These are phyloP conservation scores for Drymonia ruficornis DNA, from an alignment of 2,888 invertebrate genomes.

Conservation along the genomic window DNA sequence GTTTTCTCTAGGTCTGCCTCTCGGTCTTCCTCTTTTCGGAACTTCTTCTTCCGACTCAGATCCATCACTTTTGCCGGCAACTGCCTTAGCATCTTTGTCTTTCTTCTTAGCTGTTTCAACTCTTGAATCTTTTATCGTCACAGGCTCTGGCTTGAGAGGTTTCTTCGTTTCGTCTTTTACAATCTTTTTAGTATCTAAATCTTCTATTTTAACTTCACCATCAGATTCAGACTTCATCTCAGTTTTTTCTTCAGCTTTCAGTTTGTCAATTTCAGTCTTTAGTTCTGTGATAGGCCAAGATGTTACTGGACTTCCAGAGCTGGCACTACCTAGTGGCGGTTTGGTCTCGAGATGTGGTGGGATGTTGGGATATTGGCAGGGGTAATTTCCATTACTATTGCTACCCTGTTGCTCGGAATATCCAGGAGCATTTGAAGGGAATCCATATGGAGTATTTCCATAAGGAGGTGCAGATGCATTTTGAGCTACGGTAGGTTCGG, in stretches of 20 bases:
- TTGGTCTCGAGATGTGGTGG: slow-evolving; percentile 69
- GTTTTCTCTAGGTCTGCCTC: slow-evolving; percentile 59
- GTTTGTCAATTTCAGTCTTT: slow-evolving; percentile 74
- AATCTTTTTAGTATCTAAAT: slow-evolving; percentile 78
- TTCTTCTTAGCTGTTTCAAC: slow-evolving; percentile 43
- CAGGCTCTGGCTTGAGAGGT: slow-evolving; percentile 34
- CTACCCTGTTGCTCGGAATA: slow-evolving; percentile 56
- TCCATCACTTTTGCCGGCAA: slow-evolving; percentile 53
- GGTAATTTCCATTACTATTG: slow-evolving; percentile 54
- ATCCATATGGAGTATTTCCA: slow-evolving; percentile 57
- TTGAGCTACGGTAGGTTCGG: slow-evolving; percentile 51
- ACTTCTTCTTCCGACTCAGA: slow-evolving; percentile 67
- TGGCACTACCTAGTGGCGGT: slow-evolving; percentile 68
- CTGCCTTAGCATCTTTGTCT: slow-evolving; percentile 47
- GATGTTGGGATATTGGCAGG: slow-evolving; percentile 61
- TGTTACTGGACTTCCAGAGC: slow-evolving; percentile 69
- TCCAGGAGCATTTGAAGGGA: slow-evolving; percentile 53
- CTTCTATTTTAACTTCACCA: slow-evolving; percentile 81
- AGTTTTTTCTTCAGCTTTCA: slow-evolving; percentile 74
- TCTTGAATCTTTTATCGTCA: slow-evolving; percentile 41
- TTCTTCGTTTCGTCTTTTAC: slow-evolving; percentile 72
- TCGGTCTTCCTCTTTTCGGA: slow-evolving; percentile 62
- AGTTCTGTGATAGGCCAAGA: slow-evolving; percentile 76
- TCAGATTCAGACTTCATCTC: slow-evolving; percentile 82
- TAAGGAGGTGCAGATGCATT: slow-evolving; percentile 48